Evolutionary conservation across 2,888 invertebrate genomes (phyloP).

Genomic region (Pollenia angustigena): DNA sequence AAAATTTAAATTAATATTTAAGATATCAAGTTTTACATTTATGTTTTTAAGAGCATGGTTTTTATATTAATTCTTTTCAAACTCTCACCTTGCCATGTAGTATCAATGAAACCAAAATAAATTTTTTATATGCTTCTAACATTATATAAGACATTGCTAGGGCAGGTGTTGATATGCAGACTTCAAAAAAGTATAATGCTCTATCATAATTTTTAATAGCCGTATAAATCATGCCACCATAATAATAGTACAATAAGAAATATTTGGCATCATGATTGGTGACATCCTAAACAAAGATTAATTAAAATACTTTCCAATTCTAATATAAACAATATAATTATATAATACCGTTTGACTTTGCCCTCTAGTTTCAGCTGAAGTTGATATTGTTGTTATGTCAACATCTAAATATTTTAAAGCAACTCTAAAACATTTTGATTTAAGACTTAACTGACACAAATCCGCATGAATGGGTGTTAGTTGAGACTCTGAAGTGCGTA

Average conservation of each 20-base stretch:
- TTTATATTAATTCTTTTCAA: background rate
- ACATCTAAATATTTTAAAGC: constrained; percentile 94
- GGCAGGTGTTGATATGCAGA: constrained; percentile 97
- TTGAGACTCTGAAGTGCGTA: constrained; percentile 94
- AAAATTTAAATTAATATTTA: background rate
- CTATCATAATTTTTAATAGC: constrained; percentile 96
- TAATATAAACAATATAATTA: background rate
- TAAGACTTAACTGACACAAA: constrained; percentile 94
- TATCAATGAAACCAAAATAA: constrained; percentile 95
- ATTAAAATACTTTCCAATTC: background rate
- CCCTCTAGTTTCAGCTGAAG: constrained; percentile 83
- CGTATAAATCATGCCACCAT: constrained; percentile 98
- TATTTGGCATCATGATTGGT: constrained; percentile 87
- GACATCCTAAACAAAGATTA: constrained; percentile 85
- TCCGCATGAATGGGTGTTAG: constrained; percentile 97
- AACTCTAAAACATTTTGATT: constrained; percentile 96
- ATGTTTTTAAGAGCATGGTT: background rate
- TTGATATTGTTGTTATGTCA: constrained; percentile 95
- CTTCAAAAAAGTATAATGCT: constrained; percentile 97
- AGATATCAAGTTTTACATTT: background rate
- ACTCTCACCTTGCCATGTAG: constrained; percentile 92
- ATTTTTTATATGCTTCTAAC: constrained; percentile 99
- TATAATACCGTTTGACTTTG: constrained; percentile 73
- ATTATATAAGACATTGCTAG: constrained; percentile 98
- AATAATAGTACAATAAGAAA: constrained; percentile 97